Evolutionary conservation across 2,888 invertebrate species (phyloP), one percentile per base, ranked within the genome.

Genomic region (Volucella inanis): DNA sequence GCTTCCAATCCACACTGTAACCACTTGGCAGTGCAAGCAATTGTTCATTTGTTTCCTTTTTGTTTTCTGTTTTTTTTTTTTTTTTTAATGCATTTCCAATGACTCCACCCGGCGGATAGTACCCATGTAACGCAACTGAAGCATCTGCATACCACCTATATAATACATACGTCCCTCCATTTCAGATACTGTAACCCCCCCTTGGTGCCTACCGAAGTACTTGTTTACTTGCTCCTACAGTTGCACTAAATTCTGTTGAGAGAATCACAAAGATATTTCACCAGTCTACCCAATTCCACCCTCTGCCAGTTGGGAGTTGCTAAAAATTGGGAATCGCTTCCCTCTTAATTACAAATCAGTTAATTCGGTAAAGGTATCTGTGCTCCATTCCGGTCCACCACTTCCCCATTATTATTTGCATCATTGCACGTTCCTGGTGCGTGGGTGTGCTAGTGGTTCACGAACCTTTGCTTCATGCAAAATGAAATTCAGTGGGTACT

Each of bases 341-440:
- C 78, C 68, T 62, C 74, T 79, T 84, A 80, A 84, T 84, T 84
- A 80, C 80, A 80, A 84, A 76, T 76, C 80, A 59, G 80, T 84
- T 84, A 71, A 84, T 84, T 71, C 80, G 84, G 80, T 84, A 62
- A 84, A 84, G 55, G 61, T 76, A 80, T 80, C 61, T 55, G 70
- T 59, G 49, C 61, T 43, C 22, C 67, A 14, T 50, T 61, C 49
- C 67, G 76, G 81, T 72, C 68, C 81, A 76, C 65, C 81, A 85
- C 85, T 85, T 81, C 54, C 71, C 65, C 75, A 57, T 72, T 70
- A 85, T 81, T 85, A 76, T 72, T 67, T 85, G 85, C 70, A 72
- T 67, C 85, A 57, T 41, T 76, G 75, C 67, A 67, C 45, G n/a
- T 38, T 43, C 38, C 47, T 78, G 39, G 14, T 77, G 61, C 64